Evolutionary conservation across 2,113 vertebrate genomes (phyloP).

Genomic region (Stegastes partitus): DNA sequence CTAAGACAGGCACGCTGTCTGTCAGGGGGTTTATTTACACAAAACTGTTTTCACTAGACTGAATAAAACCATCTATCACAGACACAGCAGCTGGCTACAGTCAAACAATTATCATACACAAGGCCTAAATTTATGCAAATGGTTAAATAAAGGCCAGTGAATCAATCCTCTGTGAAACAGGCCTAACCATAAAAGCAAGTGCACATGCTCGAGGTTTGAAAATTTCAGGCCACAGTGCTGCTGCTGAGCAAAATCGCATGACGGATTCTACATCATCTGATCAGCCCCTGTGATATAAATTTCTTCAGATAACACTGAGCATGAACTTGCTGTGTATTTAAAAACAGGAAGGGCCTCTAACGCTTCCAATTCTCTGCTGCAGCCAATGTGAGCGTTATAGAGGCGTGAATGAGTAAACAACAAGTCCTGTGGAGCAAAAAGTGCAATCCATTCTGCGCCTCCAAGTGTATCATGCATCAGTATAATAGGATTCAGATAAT

Average conservation of each 20-base stretch:
- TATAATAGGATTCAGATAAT: conserved; percentile 67
- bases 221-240: conserved; percentile 37
- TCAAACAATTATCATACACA: conserved; percentile 23
- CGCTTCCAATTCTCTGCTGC: conserved; percentile 27
- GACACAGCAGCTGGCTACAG: not conserved
- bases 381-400: conserved; percentile 48
- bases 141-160: conserved; percentile 22
- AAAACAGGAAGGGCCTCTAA: conserved; percentile 47
- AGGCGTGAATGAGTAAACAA: conserved; percentile 26
- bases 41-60: conserved; percentile 29
- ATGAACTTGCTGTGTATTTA: conserved; percentile 28
- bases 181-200: conserved; percentile 35
- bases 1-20: conserved; percentile 17
- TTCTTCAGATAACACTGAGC: conserved; percentile 31
- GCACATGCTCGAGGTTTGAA: conserved; percentile 46
- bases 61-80: conserved; percentile 35
- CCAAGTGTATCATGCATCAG: conserved; percentile 32
- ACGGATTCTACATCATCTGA: conserved; percentile 58
- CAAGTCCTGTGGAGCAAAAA: conserved; percentile 19
- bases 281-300: conserved; percentile 33
- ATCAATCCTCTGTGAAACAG: conserved; percentile 41
- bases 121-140: conserved; percentile 32
- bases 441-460: conserved; percentile 25
- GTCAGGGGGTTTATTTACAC: conserved; percentile 39
- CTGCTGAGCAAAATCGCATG: conserved; percentile 43